Base-by-base conservation (phyloP, 2,113 vertebrate genomes). In the Cyprinus carpio region DNA sequence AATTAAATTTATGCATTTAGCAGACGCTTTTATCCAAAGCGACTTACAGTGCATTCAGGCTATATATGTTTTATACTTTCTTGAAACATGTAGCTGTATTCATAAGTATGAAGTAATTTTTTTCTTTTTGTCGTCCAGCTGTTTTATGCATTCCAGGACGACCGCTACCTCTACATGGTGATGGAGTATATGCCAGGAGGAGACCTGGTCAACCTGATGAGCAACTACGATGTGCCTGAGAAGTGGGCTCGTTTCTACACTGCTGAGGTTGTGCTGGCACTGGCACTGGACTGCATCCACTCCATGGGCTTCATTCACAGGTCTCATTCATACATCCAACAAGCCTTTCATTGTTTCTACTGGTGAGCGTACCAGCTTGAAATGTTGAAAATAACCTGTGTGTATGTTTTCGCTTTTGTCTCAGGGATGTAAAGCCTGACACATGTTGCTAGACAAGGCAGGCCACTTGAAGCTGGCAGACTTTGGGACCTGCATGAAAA, bases 401-500 rank as follows among this genome's bases (percentile, higher is more conserved):
- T 46, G n/a, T 46, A 49, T 75, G 13, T 27, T n/a, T 60, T 54
- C 1, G 20, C 18, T 40, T 23, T 54, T 23, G 46, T 82, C 25
- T 10, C 91, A 99, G 98, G 93, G 98, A 99, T 90, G 98, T 99
- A 92, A 99, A 99, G 90, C 98, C 98, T 89, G 98, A 99, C 92
- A 99, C 92, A 99, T 99, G 98, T 95, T 99, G 94, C 95, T 99
- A 87, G 98, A 99, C 93, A 99, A 98, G 94, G 93, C 96, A 89
- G 98, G 98, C 88, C 98, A 99, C 94, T 94, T 99, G 92, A 99
- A 99, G 93, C 95, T 99, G 90, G 98, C 98, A 83, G 98, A 99
- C 92, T 99, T 99, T 94, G 98, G 98, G 93, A 99, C 98, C 94
- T 99, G 98, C 91, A 99, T 99, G 98, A 99, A 99, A 95, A 99